Conservation (phyloP, 2,113 vertebrate species). For the Lophius piscatorius region DNA sequence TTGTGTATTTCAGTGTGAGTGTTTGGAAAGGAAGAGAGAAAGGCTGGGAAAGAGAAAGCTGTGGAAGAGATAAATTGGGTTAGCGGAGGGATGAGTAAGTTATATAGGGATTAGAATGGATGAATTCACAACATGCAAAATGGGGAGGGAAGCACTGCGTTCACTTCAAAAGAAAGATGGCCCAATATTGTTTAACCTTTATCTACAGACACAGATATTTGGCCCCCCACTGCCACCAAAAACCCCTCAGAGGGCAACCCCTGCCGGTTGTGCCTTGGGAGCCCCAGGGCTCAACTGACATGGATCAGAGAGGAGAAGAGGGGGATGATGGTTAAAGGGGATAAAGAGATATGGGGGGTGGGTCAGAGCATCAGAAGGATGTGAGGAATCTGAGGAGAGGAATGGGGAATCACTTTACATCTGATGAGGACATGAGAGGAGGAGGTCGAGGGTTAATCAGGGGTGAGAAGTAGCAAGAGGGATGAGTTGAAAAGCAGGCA, state of each 20-base stretch:
- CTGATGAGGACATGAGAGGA: constrained; percentile 31
- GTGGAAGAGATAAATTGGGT: constrained; percentile 22
- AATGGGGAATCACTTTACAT: constrained; percentile 43
- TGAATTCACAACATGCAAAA: constrained; percentile 28
- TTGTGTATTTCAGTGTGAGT: constrained; percentile 14
- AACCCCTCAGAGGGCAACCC: constrained; percentile 42
- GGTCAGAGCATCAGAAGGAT: constrained; percentile 4
- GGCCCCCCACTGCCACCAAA: constrained; percentile 2
- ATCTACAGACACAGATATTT: constrained; percentile 21
- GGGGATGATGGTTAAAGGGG: no score
- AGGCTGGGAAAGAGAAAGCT: constrained; percentile 4
- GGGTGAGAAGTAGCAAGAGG: constrained; percentile 18
- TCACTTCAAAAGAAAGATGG: constrained; percentile 21
- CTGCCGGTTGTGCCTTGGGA: constrained; percentile 36
- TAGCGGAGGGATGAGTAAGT: constrained; percentile 27
- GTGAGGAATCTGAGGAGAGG: constrained; percentile 25
- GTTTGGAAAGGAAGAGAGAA: constrained; percentile 16
- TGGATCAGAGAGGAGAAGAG: constrained; percentile 40
- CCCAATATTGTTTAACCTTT: constrained; percentile 39
- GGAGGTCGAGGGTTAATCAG: constrained; percentile 23
- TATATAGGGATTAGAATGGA: constrained; percentile 50
- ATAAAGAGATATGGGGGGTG: constrained; percentile 26
- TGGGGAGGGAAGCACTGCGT: constrained; percentile 4
- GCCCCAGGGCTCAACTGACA: constrained; percentile 52
- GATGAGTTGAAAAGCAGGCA: constrained; percentile 40